Evolutionary conservation across 2,888 invertebrate genomes (phyloP).

Genomic region (Ennomos fuscantarius): DNA sequence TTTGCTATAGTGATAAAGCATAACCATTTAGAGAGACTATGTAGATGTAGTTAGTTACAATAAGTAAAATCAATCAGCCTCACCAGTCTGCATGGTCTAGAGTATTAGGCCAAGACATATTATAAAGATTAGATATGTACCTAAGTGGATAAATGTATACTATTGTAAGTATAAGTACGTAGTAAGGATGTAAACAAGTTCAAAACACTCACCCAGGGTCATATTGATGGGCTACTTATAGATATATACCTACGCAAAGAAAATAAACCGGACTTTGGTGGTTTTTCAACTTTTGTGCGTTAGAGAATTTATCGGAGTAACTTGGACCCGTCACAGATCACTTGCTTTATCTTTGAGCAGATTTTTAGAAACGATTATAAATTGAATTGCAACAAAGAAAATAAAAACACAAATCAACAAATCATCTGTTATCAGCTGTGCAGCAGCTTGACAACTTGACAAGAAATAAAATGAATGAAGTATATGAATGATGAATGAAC

Average conservation of each 20-base stretch:
- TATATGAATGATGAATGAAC: constrained; percentile 6
- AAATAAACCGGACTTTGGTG: constrained; percentile 18
- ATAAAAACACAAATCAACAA: constrained; percentile 18
- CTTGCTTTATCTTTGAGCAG: no score
- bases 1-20: no score
- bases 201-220: constrained; percentile 46
- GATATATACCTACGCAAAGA: constrained; percentile 17
- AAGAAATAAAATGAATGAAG: constrained; percentile 26
- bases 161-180: background rate
- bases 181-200: constrained; percentile 11
- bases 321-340: background rate
- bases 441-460: constrained; percentile 29
- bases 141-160: no score
- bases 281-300: background rate
- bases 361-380: no score
- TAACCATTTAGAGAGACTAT: no score
- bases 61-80: no score
- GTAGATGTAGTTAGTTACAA: no score
- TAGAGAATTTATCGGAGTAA: background rate
- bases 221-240: constrained; percentile 34
- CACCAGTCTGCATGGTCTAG: no score
- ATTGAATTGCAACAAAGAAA: no score
- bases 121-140: no score
- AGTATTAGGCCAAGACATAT: no score
- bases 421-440: constrained; percentile 41